A percentile compares a stretch with the other conserved stretches of the same genome.
Conservation (phyloP, 2,888 invertebrate species). For the Phengaris alcon region DNA sequence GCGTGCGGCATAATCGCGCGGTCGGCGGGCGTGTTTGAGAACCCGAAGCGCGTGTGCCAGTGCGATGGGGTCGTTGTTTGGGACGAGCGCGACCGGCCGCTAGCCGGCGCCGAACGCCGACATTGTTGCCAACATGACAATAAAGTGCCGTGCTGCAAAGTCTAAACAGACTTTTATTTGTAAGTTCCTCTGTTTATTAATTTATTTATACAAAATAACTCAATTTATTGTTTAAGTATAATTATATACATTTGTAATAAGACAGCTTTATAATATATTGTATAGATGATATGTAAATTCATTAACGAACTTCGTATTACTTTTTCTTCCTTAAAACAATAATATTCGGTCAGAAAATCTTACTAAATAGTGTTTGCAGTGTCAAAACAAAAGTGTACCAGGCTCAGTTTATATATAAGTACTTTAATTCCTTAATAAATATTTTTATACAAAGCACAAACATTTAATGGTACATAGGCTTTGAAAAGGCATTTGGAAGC, state of each 20-base stretch:
- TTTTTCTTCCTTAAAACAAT: too few relatives aligned
- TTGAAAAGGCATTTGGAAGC: background rate
- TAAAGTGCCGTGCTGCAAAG: conserved; percentile 51
- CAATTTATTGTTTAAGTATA: too few relatives aligned
- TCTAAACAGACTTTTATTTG: conserved; percentile 36
- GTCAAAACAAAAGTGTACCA: background rate
- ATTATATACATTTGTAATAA: too few relatives aligned
- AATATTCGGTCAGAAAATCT: too few relatives aligned
- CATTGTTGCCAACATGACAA: conserved; percentile 44
- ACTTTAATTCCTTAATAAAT: background rate
- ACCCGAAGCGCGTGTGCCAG: conserved; percentile 91
- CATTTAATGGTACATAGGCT: background rate
- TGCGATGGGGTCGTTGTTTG: conserved; percentile 94
- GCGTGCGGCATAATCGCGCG: conserved; percentile 94
- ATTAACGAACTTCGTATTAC: too few relatives aligned
- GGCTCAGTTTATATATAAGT: background rate
- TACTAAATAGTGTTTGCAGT: too few relatives aligned
- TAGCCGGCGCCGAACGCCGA: conserved; percentile 64
- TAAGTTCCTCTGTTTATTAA: background rate
- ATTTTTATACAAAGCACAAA: conserved; percentile 1
- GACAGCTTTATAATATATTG: too few relatives aligned
- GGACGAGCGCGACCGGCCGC: conserved; percentile 87
- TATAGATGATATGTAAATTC: too few relatives aligned
- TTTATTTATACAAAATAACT: background rate
- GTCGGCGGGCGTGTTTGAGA: conserved; percentile 91